These are phyloP conservation scores for Solea solea DNA, from an alignment of 2,113 vertebrate genomes.

Conservation along the genomic window DNA sequence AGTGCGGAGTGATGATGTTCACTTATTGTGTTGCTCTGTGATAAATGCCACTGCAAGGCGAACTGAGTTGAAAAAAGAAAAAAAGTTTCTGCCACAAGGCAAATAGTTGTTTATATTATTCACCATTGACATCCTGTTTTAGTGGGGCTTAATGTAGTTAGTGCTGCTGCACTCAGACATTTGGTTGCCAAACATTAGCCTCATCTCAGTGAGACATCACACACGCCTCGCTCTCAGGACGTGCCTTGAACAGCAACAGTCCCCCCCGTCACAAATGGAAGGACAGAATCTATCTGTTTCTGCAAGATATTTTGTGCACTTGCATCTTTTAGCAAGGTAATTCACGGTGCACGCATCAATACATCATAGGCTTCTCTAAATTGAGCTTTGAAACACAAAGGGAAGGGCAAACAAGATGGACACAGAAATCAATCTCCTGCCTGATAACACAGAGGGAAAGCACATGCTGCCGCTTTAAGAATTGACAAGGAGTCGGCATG, in stretches of 20 bases:
- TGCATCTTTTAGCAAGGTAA: slow-evolving; percentile 73
- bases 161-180: slow-evolving; percentile 52
- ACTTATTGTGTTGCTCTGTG: slow-evolving; percentile 48
- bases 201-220: slow-evolving; percentile 55
- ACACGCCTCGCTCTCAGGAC: slow-evolving; percentile 54
- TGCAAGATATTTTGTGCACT: slow-evolving; percentile 56
- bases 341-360: slow-evolving; percentile 65
- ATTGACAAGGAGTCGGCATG: slow-evolving; percentile 62
- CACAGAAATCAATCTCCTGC: slow-evolving; percentile 76
- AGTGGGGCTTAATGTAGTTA: slow-evolving; percentile 52
- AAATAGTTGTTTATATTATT: slow-evolving; percentile 67
- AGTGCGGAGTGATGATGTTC: slow-evolving; percentile 59
- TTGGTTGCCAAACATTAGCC: slow-evolving; percentile 60
- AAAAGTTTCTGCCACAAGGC: slow-evolving; percentile 46
- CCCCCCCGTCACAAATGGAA: slow-evolving; percentile 48
- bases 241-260: slow-evolving; percentile 72
- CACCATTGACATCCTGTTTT: slow-evolving; percentile 66
- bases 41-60: slow-evolving; percentile 53
- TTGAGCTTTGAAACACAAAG: slow-evolving; percentile 75
- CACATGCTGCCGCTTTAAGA: slow-evolving; percentile 50
- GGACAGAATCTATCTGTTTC: slow-evolving; percentile 58
- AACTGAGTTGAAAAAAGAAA: slow-evolving; percentile 5
- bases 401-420: slow-evolving; percentile 78
- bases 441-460: slow-evolving; percentile 65
- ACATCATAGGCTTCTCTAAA: slow-evolving; percentile 72